Evolutionary conservation across 23 tunicate genomes (phyloP), one percentile per base, ranked within the genome.

Genomic region (Styela clava): DNA sequence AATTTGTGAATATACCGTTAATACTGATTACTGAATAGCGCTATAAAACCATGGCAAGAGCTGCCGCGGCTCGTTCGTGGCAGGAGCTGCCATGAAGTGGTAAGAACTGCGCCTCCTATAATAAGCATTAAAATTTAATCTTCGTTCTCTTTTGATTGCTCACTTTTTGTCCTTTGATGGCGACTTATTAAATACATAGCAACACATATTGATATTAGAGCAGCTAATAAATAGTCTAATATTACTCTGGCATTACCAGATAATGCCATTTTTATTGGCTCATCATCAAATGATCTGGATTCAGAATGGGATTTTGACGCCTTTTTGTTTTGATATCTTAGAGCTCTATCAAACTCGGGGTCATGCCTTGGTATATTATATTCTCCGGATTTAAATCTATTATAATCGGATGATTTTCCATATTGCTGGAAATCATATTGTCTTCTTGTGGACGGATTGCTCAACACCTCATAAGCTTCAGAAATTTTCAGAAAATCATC

Each of bases 141-240:
- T n/a, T n/a, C n/a, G n/a, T 71, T 7, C 3, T 71, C 77, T 21
- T 71, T 71, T 71, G 77, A 27, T 3, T 71, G 77, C 16, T 32
- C 37, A 71, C 77, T 35, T 12, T 44, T 44, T 44, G 7, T 7
- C 56, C 56, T 44, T 34, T 71, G 77, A 30, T 71, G 29, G 23
- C 77, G 77, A 71, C 77, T 71, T 71, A 71, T 3, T 71, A 71
- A 30, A 30, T 71, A 71, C 77, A 71, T 71, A 26, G 77, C 34
- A 30, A 71, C 29, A 35, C 77, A 71, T 27, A 71, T 71, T 30
- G 77, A 18, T 71, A 71, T 30, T 34, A 71, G 29, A 27, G 35
- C 37, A 30, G 35, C 77, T 5, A 71, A 30, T 28, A 71, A 35
- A 32, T 71, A 71, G 16, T 71, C 77, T 16, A 71, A 32, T 71